phyloP scores from a whole-genome alignment of 2,797 vertebrate genomes.

The Anabacerthia variegaticeps region DNA sequence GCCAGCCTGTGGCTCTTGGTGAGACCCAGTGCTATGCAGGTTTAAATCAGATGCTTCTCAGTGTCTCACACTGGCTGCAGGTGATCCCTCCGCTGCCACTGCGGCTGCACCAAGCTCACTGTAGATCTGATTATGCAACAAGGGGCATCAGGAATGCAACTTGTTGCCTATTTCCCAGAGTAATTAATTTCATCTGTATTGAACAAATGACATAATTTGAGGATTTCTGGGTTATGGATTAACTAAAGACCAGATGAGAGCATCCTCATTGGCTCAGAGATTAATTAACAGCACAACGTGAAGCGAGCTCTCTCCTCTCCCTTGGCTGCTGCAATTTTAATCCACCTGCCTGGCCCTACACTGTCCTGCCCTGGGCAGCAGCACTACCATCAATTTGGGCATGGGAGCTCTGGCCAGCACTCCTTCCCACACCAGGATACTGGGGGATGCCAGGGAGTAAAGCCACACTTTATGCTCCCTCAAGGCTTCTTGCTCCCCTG shows the following conservation, averaged over 20 bases:
- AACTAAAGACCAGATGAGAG: conserved; percentile 67
- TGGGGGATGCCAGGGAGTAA: neutral
- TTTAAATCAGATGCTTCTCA: neutral
- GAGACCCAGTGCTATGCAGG: neutral
- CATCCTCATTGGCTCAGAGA: conserved; percentile 51
- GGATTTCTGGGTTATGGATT: conserved; percentile 68
- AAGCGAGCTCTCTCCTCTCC: conserved; percentile 16
- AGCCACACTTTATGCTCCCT: neutral
- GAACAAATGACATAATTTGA: conserved; percentile 70
- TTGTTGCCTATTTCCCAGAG: conserved; percentile 62
- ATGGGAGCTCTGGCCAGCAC: accelerated
- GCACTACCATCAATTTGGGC: accelerated
- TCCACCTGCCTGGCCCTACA: neutral
- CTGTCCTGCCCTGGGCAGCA: neutral
- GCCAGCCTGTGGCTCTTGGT: neutral
- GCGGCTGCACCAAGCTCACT: neutral
- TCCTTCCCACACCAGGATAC: neutral
- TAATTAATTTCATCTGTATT: conserved; percentile 70
- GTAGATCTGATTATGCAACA: neutral
- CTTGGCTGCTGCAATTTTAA: neutral
- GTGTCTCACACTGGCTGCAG: neutral
- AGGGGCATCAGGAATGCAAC: conserved; percentile 51
- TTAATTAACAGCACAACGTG: conserved; percentile 54
- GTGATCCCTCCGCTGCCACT: neutral
- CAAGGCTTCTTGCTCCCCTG: neutral